These are phyloP conservation scores for Poecilia gillii DNA, from an alignment of 2,797 vertebrate genomes.

Conservation along the genomic window DNA sequence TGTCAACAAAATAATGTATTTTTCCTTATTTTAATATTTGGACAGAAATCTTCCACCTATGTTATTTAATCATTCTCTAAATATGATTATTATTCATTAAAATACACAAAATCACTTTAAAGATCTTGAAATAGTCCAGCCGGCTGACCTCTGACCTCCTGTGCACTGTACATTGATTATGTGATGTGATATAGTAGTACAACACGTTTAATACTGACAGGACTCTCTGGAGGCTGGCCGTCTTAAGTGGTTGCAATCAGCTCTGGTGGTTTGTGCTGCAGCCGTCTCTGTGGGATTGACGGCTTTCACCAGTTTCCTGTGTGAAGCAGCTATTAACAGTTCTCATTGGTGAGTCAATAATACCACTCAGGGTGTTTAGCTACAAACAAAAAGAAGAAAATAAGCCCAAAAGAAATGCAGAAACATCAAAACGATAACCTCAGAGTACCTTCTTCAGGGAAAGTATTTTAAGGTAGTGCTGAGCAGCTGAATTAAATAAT, in stretches of 20 bases:
- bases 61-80: neutral
- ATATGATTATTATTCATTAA: neutral
- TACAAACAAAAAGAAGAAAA: slow-evolving; percentile 1
- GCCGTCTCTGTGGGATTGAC: neutral
- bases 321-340: slow-evolving; percentile 15
- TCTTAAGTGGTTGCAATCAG: slow-evolving; percentile 2
- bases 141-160: neutral
- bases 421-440: slow-evolving; percentile 1
- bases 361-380: neutral
- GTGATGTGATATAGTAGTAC: neutral
- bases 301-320: neutral
- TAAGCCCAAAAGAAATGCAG: neutral
- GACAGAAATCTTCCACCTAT: neutral
- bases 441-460: neutral
- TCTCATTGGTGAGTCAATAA: slow-evolving; percentile 9
- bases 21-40: neutral
- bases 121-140: neutral
- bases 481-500: neutral
- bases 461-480: neutral
- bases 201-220: neutral
- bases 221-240: neutral
- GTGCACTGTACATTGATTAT: neutral
- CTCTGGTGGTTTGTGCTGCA: neutral
- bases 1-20: neutral
- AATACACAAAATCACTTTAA: neutral